Conservation (phyloP, 2,797 vertebrate species). For the Microctenopoma lineatum region DNA sequence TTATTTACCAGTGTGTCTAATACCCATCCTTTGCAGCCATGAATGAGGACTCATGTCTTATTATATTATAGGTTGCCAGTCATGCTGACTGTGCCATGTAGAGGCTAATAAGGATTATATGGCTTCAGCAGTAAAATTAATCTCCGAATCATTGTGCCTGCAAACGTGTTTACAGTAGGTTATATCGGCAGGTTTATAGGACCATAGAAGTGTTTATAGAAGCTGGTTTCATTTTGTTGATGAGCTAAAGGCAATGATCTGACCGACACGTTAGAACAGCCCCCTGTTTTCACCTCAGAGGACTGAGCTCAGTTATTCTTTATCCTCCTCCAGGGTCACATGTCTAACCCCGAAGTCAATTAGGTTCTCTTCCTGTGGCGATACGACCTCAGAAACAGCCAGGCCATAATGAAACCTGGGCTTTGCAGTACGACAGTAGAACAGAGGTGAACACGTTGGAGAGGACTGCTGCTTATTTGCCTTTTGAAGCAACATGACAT, state of each 20-base stretch:
- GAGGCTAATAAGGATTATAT: constrained; percentile 48
- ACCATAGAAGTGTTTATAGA: constrained; percentile 69
- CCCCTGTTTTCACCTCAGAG: constrained; percentile 38
- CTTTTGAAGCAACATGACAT: neutral
- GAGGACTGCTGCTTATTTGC: neutral
- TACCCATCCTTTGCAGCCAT: neutral
- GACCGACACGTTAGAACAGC: constrained; percentile 71
- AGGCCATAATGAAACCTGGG: constrained; percentile 29
- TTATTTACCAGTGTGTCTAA: neutral
- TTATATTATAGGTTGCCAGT: constrained; percentile 15
- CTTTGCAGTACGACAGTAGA: neutral
- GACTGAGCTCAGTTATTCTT: constrained; percentile 61
- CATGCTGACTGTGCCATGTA: constrained; percentile 31
- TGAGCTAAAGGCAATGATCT: constrained; percentile 60
- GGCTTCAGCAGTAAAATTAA: constrained; percentile 56
- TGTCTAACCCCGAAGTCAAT: constrained; percentile 60
- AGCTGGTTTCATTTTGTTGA: constrained; percentile 73
- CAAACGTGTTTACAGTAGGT: constrained; percentile 60
- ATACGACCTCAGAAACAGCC: constrained; percentile 38
- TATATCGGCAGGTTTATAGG: constrained; percentile 61
- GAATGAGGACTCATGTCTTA: constrained; percentile 12
- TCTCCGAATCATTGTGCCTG: constrained; percentile 54
- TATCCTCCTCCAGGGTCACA: constrained; percentile 63
- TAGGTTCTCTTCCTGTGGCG: constrained; percentile 45
- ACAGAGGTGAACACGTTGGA: constrained; percentile 1